Conservation (phyloP, 1,140 invertebrate genomes). For the Camponotus floridanus region DNA sequence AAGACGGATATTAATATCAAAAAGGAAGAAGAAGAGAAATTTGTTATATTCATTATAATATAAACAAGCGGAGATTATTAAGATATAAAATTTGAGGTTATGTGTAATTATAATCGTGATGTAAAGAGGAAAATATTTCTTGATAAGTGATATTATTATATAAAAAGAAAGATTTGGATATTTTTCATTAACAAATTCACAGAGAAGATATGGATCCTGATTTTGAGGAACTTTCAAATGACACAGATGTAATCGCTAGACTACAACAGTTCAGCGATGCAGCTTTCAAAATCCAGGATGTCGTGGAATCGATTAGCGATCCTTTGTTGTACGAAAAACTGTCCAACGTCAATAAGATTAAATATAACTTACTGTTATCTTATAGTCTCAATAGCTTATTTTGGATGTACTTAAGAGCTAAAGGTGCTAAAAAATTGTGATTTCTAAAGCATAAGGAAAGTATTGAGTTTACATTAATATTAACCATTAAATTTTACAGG, state of each 20-base stretch:
- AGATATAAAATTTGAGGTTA: constrained; percentile 24
- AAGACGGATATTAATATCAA: not conserved
- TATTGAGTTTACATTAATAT: not conserved
- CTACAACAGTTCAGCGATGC: constrained; percentile 78
- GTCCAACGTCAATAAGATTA: constrained; percentile 83
- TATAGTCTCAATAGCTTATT: constrained; percentile 85
- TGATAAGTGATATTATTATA: not conserved
- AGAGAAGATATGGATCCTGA: constrained; percentile 76
- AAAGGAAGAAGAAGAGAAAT: not conserved
- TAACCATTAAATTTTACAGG: constrained; percentile 72
- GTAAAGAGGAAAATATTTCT: not conserved
- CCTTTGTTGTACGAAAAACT: constrained; percentile 82
- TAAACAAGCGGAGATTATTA: not conserved
- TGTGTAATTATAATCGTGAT: not conserved
- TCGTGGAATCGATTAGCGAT: constrained; percentile 75
- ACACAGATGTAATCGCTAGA: constrained; percentile 75
- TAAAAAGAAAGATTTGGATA: not conserved
- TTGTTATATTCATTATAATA: not conserved
- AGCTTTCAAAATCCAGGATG: constrained; percentile 79
- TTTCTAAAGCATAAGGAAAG: not conserved
- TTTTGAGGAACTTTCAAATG: constrained; percentile 81
- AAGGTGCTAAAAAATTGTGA: not conserved
- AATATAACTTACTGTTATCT: constrained; percentile 85
- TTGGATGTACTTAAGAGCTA: constrained; percentile 81
- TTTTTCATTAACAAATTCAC: not conserved